These are phyloP conservation scores for Apis laboriosa DNA, from an alignment of 1,140 invertebrate genomes.

Conservation along the genomic window DNA sequence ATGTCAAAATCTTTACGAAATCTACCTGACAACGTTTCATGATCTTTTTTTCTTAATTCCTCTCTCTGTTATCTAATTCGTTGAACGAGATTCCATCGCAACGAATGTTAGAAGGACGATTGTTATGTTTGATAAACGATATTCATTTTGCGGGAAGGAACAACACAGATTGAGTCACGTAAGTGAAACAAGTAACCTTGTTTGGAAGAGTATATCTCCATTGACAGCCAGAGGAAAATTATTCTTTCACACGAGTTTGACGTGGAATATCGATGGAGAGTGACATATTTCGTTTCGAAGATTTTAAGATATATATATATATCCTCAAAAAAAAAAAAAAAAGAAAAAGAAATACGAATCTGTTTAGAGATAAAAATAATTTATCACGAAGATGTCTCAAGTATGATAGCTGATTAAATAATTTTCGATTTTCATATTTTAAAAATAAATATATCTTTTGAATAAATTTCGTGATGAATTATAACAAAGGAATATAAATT, in stretches of 20 bases:
- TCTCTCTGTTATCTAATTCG: too few species aligned
- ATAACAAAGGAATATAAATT: background rate
- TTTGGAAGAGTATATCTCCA: background rate
- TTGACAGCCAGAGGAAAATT: background rate
- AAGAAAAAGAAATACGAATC: too few species aligned
- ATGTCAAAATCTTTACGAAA: too few species aligned
- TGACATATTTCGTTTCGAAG: background rate
- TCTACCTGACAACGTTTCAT: too few species aligned
- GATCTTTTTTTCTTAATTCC: too few species aligned
- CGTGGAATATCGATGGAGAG: background rate
- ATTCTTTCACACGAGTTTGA: background rate
- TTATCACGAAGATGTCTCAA: too few species aligned
- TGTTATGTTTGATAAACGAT: slow-evolving; percentile 9
- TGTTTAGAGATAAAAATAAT: too few species aligned
- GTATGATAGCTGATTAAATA: too few species aligned
- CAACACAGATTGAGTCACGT: background rate
- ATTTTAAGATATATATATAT: too few species aligned
- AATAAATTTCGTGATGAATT: background rate
- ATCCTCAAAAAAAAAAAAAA: too few species aligned
- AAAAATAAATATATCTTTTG: background rate
- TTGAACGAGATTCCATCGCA: too few species aligned
- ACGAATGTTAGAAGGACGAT: too few species aligned
- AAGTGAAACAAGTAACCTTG: background rate
- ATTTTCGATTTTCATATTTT: background rate
- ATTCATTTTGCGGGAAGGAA: background rate